Evolutionary conservation across 2,113 vertebrate genomes (phyloP).

Genomic region (Tupaia chinensis): DNA sequence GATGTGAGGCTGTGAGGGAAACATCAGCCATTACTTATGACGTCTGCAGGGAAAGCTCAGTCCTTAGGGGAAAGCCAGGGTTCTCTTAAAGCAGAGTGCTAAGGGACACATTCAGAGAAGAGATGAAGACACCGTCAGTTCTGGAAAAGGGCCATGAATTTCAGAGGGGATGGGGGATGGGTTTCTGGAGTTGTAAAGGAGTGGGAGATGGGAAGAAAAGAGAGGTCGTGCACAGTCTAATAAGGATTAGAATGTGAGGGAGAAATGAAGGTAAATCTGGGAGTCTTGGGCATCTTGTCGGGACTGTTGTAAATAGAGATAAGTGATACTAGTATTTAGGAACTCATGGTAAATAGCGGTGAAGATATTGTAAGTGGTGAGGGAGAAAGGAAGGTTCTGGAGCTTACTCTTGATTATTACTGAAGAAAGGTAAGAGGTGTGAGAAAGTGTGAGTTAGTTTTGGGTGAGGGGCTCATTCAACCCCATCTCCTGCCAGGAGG

Average conservation of each 20-base stretch:
- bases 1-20: background rate
- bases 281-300: background rate
- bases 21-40: background rate
- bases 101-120: background rate
- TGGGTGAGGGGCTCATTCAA: background rate
- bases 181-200: background rate
- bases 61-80: background rate
- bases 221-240: background rate
- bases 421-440: background rate
- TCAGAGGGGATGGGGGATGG: background rate
- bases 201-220: background rate
- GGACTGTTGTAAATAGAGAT: background rate
- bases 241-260: background rate
- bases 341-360: background rate
- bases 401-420: background rate
- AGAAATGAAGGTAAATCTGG: background rate
- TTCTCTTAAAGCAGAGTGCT: background rate
- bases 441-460: background rate
- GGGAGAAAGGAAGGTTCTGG: too few relatives aligned
- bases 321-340: background rate
- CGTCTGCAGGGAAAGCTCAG: background rate
- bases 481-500: background rate
- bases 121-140: background rate
- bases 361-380: background rate
- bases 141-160: background rate